Conservation (phyloP, 1,140 invertebrate genomes). For the Drosophila subobscura region DNA sequence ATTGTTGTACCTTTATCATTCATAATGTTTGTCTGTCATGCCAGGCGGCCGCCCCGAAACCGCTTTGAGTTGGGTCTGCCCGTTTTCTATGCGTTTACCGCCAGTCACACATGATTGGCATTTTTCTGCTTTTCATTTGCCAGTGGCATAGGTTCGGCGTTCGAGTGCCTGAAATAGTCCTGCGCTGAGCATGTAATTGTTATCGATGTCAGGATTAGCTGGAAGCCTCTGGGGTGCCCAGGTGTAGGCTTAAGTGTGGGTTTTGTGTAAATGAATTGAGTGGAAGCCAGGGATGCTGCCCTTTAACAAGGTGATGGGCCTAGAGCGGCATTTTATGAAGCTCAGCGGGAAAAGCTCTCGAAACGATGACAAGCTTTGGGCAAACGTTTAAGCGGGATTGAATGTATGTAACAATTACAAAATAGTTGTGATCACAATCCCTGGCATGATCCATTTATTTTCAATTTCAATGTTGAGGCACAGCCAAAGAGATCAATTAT, state of each 20-base stretch:
- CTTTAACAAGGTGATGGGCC: constrained; percentile 25
- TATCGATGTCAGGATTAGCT: constrained; percentile 35
- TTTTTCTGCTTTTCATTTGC: constrained; percentile 49
- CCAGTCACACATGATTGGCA: constrained; percentile 51
- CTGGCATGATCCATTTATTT: background rate
- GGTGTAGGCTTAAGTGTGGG: constrained; percentile 37
- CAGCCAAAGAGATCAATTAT: constrained; percentile 18
- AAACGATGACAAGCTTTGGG: constrained; percentile 27
- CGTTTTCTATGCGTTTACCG: constrained; percentile 5
- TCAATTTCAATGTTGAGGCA: constrained; percentile 1
- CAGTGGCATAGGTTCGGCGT: constrained; percentile 8
- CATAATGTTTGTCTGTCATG: constrained; percentile 73
- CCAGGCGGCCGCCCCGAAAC: constrained; percentile 35
- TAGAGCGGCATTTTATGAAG: constrained; percentile 4
- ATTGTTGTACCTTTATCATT: constrained; percentile 72
- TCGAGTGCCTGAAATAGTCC: constrained; percentile 29
- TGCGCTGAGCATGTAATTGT: constrained; percentile 17
- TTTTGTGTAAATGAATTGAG: constrained; percentile 31
- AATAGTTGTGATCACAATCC: background rate
- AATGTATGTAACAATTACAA: constrained; percentile 3
- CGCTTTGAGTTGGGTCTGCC: constrained; percentile 65
- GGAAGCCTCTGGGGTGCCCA: constrained; percentile 15
- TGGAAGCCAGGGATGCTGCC: background rate
- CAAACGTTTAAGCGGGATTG: constrained; percentile 2
- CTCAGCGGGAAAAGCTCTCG: constrained; percentile 22